These are phyloP conservation scores for Pseudomyrmex sp. DNA, from an alignment of 1,140 invertebrate species.

Conservation along the genomic window DNA sequence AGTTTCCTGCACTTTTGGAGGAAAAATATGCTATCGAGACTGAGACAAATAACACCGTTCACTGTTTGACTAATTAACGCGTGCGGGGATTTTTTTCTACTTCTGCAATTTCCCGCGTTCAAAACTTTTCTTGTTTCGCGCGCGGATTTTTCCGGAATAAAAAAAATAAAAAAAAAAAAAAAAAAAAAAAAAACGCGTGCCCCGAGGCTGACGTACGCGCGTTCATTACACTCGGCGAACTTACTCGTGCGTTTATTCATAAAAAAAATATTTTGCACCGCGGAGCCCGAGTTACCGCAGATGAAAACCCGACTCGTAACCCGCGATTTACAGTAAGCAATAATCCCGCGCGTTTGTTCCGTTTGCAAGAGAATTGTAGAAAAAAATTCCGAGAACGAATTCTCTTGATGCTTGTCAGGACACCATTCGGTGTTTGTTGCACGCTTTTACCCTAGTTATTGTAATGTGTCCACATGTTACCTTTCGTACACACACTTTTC, in stretches of 20 bases:
- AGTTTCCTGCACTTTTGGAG: background rate
- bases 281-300: background rate
- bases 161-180: background rate
- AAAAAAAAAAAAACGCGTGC: background rate
- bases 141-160: slow-evolving; percentile 26
- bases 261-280: slow-evolving; percentile 54
- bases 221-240: slow-evolving; percentile 29
- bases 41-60: background rate
- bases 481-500: too few relatives aligned
- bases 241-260: slow-evolving; percentile 52
- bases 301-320: slow-evolving; percentile 28
- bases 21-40: too few relatives aligned
- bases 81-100: background rate
- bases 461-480: background rate
- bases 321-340: slow-evolving; percentile 38
- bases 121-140: slow-evolving; percentile 18
- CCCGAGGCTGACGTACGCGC: slow-evolving; percentile 8
- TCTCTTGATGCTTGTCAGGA: background rate
- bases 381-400: background rate
- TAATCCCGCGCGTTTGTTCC: slow-evolving; percentile 18
- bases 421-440: background rate
- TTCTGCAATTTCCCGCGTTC: background rate
- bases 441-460: background rate
- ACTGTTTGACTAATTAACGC: slow-evolving; percentile 2
- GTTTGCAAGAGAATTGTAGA: slow-evolving; percentile 1